Evolutionary conservation across 2,888 invertebrate species (phyloP).

Genomic region (Dryocosmus kuriphilus): DNA sequence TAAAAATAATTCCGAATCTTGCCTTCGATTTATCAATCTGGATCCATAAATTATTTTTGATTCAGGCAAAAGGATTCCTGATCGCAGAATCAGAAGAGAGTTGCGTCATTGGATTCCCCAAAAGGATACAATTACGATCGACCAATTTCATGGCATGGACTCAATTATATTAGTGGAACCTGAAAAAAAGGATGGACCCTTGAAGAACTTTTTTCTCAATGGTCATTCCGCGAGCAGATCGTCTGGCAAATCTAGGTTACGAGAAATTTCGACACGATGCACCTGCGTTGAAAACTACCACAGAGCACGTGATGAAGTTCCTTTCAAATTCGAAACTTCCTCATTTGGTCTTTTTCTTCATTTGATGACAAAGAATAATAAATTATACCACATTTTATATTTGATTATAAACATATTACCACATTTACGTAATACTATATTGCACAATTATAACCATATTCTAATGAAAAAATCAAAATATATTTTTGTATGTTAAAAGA

Average conservation of each 20-base stretch:
- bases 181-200: slow-evolving; percentile 14
- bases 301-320: not conserved
- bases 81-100: not conserved
- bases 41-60: not conserved
- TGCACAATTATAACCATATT: too few species aligned
- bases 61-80: not conserved
- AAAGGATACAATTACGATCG: not conserved
- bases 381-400: not conserved
- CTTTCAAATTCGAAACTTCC: slow-evolving; percentile 7
- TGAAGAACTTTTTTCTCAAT: slow-evolving; percentile 34
- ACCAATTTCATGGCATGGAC: slow-evolving; percentile 9
- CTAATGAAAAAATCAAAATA: too few species aligned
- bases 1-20: not conserved
- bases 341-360: not conserved
- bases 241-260: slow-evolving; percentile 38
- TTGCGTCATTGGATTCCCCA: not conserved
- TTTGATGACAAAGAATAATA: not conserved
- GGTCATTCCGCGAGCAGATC: slow-evolving; percentile 19
- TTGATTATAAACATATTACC: too few species aligned
- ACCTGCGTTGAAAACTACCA: slow-evolving; percentile 10
- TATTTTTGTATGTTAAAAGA: not conserved
- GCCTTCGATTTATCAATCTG: not conserved
- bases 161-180: slow-evolving; percentile 1
- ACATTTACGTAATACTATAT: too few species aligned
- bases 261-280: slow-evolving; percentile 31